Evolutionary conservation across 1,140 invertebrate genomes (phyloP), one percentile per base, ranked within the genome.

Genomic region (Notospermus geniculatus): DNA sequence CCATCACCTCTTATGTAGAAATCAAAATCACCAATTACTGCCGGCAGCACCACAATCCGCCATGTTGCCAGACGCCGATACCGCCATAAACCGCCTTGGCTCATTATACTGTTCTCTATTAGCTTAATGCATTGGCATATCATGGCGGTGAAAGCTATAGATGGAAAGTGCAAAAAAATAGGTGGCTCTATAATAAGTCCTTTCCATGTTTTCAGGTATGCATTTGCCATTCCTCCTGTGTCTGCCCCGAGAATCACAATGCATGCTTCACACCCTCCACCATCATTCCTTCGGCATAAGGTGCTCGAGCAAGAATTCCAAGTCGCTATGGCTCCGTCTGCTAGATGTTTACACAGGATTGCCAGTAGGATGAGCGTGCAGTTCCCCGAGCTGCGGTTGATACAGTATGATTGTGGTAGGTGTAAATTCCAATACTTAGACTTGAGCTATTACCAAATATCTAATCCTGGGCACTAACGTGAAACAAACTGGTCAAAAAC

Each of bases 321-420:
- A 41, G 71, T 79, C 53, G 75, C 85, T 45, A 66, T 90, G 0
- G 82, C 84, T 13, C 84, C 87, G 2, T 82, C 84, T 56, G 71
- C 85, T 45, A 77, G 84, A 1, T 65, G 62, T 57, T 68, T 80
- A 17, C 78, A 81, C 66, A 61, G 62, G 19, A 75, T 81, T 17
- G 62, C 65, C 30, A 73, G 67, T 25, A 69, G 62, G 29, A 73
- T 73, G 67, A 56, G 57, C 25, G 94, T 96, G 1, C 91, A 96
- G 75, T 98, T 99, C 79, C 97, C 97, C 5, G 96, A 99, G 83
- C 88, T 93, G n/a, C 84, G 95, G 59, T 86, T 99, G 27, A 98
- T 99, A 74, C 95, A 99, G 78, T 98, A 98, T 80, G 97, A 99
- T 82, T 99, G 97, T 83, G 97, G 93, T 84, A 76, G 79, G 85